phyloP scores from a whole-genome alignment of 2,888 invertebrate species.

The Melanotus villosus region DNA sequence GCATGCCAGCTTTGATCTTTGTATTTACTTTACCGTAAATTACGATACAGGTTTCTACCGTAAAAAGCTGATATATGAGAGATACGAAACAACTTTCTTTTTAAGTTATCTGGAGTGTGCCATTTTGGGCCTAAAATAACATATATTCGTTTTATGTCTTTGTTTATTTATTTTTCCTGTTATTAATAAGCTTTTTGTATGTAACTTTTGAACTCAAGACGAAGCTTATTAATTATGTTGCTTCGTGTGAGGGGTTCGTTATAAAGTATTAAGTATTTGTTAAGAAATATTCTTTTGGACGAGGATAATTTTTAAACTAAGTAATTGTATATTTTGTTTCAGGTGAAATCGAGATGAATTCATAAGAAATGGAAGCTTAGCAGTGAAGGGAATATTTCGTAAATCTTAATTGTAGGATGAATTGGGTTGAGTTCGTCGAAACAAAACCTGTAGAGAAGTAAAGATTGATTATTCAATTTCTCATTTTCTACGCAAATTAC shows the following conservation, averaged over 20 bases:
- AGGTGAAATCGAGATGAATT: not conserved
- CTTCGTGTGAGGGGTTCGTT: no score
- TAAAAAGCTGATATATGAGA: not conserved
- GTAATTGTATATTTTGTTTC: not conserved
- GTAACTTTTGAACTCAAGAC: no score
- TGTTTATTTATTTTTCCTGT: no score
- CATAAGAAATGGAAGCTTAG: not conserved
- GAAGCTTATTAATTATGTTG: no score
- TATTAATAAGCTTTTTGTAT: no score
- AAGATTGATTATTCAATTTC: conserved; percentile 55
- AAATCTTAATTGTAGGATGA: conserved; percentile 47
- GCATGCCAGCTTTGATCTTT: conserved; percentile 7
- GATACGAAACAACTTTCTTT: not conserved
- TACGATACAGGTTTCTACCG: not conserved
- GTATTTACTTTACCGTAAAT: conserved; percentile 7
- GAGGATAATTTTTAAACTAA: no score
- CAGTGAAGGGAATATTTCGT: no score
- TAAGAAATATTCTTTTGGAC: no score
- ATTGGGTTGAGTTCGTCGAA: conserved; percentile 50
- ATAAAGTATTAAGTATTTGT: no score
- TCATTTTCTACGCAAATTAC: conserved; percentile 51
- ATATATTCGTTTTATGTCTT: no score
- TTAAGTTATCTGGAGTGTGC: no score
- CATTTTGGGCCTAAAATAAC: no score
- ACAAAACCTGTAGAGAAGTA: conserved; percentile 29